These are phyloP conservation scores for Benthosema pterotum DNA, from an alignment of 2,797 vertebrate genomes.

Conservation along the genomic window DNA sequence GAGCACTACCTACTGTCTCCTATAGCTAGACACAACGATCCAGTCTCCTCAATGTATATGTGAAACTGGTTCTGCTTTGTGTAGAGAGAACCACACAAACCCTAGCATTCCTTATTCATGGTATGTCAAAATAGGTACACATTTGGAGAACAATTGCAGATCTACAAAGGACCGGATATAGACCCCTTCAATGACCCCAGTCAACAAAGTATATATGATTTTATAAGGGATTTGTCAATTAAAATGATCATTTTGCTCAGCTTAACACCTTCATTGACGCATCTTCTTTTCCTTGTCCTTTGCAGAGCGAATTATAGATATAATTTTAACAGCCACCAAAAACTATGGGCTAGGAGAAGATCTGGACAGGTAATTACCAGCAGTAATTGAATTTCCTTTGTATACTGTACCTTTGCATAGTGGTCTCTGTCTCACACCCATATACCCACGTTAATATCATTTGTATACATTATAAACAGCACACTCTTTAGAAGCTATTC, in stretches of 20 bases:
- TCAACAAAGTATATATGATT: too few species aligned
- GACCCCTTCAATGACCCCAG: too few species aligned
- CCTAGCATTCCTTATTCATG: too few species aligned
- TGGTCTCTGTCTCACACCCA: too few species aligned
- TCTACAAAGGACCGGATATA: too few species aligned
- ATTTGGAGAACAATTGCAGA: too few species aligned
- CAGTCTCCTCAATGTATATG: constrained; percentile 1
- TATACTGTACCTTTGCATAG: not conserved
- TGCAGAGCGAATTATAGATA: constrained; percentile 76
- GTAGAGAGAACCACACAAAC: not conserved
- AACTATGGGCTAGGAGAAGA: constrained; percentile 66
- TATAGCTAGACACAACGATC: not conserved
- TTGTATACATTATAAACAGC: too few species aligned
- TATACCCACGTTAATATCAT: too few species aligned
- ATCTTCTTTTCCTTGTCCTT: constrained; percentile 7
- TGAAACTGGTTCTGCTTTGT: constrained; percentile 6
- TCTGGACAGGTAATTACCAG: constrained; percentile 68
- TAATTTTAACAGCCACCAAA: constrained; percentile 72
- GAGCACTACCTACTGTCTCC: not conserved
- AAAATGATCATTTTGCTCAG: too few species aligned
- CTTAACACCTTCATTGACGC: too few species aligned
- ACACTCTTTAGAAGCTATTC: too few species aligned
- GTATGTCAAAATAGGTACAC: not conserved
- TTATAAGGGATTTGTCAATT: not conserved
- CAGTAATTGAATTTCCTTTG: not conserved